Conservation (phyloP, 2,888 invertebrate genomes). For the Spatulosminthurus flaviceps region DNA sequence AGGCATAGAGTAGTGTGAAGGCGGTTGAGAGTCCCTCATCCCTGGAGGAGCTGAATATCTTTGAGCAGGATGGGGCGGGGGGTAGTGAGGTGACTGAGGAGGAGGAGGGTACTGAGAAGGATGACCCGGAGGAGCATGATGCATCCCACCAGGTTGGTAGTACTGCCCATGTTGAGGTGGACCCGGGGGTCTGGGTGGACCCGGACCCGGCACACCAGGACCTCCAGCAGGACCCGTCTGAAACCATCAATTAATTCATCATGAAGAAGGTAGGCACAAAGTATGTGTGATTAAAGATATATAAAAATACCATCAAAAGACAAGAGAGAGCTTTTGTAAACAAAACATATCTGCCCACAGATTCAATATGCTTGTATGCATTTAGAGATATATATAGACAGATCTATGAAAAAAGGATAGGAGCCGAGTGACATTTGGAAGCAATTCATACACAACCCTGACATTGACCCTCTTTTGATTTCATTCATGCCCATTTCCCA, state of each 20-base stretch:
- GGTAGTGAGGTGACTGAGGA: constrained; percentile 63
- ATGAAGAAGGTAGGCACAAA: no score
- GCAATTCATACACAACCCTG: constrained; percentile 54
- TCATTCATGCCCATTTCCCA: constrained; percentile 44
- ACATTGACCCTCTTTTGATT: constrained; percentile 60
- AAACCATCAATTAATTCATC: constrained; percentile 1
- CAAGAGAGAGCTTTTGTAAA: no score
- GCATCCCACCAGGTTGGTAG: constrained; percentile 51
- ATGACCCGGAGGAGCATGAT: constrained; percentile 54
- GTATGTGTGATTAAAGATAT: no score
- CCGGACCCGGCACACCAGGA: constrained; percentile 37
- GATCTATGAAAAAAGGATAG: neutral
- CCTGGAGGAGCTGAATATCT: constrained; percentile 59
- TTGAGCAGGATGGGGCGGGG: constrained; percentile 61
- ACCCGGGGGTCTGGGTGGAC: constrained; percentile 23
- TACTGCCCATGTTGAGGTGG: constrained; percentile 48
- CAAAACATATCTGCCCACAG: no score
- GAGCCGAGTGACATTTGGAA: constrained; percentile 34
- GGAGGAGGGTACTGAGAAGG: constrained; percentile 57
- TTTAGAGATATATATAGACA: neutral
- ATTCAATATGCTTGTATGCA: no score
- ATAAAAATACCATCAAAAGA: no score
- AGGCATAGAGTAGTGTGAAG: constrained; percentile 59
- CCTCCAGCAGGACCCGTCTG: constrained; percentile 53
- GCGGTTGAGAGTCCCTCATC: constrained; percentile 61